Percentiles rank a stretch among this genome's conserved stretches.
phyloP scores from a whole-genome alignment of 2,113 vertebrate species.

The Aptenodytes forsteri region DNA sequence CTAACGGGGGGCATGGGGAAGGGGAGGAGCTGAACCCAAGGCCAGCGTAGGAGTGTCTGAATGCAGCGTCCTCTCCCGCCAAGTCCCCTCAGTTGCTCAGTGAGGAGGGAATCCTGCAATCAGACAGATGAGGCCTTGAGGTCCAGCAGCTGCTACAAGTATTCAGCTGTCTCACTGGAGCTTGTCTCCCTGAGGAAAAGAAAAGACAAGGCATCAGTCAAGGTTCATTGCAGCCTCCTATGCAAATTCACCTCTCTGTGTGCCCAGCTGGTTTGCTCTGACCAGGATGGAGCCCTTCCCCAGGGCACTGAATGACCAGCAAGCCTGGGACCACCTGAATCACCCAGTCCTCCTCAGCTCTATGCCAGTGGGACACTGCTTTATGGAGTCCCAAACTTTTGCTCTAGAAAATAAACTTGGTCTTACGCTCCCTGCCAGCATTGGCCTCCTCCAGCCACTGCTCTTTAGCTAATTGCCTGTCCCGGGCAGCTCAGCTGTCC shows the following conservation, averaged over 20 bases:
- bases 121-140: constrained; percentile 64
- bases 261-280: background rate
- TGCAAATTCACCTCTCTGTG: background rate
- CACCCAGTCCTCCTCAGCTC: background rate
- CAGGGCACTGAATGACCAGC: background rate
- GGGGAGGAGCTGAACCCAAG: constrained; percentile 38
- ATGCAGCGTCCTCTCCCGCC: constrained; percentile 29
- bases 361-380: background rate
- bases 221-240: background rate
- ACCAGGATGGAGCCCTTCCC: background rate
- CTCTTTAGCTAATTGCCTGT: background rate
- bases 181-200: constrained; percentile 70
- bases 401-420: background rate
- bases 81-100: constrained; percentile 43
- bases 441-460: background rate
- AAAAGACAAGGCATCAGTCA: constrained; percentile 26
- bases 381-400: background rate
- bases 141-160: constrained; percentile 74
- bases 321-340: background rate
- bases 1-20: background rate
- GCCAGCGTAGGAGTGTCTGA: constrained; percentile 28
- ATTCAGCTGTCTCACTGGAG: constrained; percentile 76
- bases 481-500: background rate
- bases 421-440: background rate
- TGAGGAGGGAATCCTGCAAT: constrained; percentile 53